Evolutionary conservation across 2,888 invertebrate genomes (phyloP).

Genomic region (Geophilus truncorum): DNA sequence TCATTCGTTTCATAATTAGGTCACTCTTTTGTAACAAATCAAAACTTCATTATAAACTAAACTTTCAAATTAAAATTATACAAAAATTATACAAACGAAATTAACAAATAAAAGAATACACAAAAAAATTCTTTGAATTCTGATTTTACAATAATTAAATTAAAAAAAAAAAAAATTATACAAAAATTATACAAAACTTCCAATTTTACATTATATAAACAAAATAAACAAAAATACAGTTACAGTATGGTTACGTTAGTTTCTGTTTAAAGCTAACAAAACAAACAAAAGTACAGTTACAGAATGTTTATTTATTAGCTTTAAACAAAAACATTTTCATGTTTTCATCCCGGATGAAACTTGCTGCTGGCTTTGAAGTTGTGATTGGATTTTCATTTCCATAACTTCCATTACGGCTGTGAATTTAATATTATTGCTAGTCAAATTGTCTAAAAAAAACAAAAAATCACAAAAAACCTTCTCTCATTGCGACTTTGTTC

Average conservation of each 20-base stretch:
- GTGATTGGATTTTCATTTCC: slow-evolving; percentile 65
- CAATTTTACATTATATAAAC: too few relatives aligned
- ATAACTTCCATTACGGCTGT: slow-evolving; percentile 66
- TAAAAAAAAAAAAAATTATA: too few relatives aligned
- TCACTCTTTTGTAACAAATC: too few relatives aligned
- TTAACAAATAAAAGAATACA: too few relatives aligned
- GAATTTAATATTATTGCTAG: background rate
- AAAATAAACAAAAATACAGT: too few relatives aligned
- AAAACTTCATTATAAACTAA: too few relatives aligned
- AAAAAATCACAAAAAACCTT: background rate
- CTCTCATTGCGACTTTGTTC: slow-evolving; percentile 30
- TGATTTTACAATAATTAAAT: too few relatives aligned
- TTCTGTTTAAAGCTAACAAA: background rate
- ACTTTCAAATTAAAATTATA: too few relatives aligned
- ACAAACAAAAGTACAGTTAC: background rate
- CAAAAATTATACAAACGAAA: too few relatives aligned
- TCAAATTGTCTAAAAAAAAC: background rate
- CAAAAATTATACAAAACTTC: too few relatives aligned
- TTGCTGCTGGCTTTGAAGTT: slow-evolving; percentile 45
- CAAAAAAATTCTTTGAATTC: too few relatives aligned
- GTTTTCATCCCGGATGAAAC: slow-evolving; percentile 17
- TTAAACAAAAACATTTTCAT: background rate
- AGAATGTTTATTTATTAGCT: background rate
- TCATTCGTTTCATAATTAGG: too few relatives aligned
- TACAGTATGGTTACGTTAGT: background rate